phyloP scores from a whole-genome alignment of 2,797 vertebrate genomes.

The Smutsia gigantea region DNA sequence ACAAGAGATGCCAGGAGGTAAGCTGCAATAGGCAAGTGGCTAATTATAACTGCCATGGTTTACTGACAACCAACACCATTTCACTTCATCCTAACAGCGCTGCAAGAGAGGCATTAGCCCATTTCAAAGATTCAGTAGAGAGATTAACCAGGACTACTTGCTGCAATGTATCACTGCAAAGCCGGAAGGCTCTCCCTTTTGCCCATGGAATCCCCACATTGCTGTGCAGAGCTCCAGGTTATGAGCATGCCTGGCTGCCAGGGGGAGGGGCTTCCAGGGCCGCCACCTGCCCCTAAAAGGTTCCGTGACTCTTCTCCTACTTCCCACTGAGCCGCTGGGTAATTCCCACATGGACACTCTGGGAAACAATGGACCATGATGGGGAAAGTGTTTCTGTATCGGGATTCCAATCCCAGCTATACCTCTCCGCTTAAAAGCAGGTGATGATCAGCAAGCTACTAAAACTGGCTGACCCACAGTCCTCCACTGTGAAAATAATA shows the following conservation, averaged over 20 bases:
- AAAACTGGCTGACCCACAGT: background rate
- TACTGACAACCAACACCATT: background rate
- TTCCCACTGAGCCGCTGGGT: background rate
- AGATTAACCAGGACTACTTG: too few species aligned
- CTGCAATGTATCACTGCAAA: background rate
- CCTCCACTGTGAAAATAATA: background rate
- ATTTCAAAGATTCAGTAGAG: background rate
- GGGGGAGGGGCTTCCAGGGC: background rate
- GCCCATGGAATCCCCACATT: fast-evolving
- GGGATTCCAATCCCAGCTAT: background rate
- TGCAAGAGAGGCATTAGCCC: background rate
- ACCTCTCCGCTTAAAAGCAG: background rate
- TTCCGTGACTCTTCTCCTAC: background rate
- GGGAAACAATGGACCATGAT: background rate
- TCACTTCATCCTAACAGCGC: background rate
- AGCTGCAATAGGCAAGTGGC: background rate
- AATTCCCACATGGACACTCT: background rate
- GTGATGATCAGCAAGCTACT: background rate
- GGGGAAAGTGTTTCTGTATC: background rate
- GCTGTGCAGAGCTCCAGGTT: background rate
- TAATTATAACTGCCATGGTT: background rate
- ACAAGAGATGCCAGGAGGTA: background rate
- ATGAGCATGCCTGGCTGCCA: fast-evolving
- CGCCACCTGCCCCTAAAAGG: too few species aligned
- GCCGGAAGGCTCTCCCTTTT: fast-evolving